phyloP scores from a whole-genome alignment of 2,888 invertebrate species.

The Acrobasis consociella region DNA sequence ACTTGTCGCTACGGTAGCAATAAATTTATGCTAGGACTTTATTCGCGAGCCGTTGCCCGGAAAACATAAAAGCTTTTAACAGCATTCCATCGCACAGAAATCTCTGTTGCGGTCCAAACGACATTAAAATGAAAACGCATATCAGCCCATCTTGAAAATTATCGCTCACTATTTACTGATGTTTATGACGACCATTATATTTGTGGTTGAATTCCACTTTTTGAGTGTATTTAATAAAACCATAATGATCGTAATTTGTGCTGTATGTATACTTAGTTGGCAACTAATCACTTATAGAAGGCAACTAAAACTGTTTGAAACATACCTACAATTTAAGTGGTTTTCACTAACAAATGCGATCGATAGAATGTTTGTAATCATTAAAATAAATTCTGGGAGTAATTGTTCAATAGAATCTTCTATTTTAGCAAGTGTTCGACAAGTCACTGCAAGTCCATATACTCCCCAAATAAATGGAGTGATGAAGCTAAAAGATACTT shows the following conservation, averaged over 20 bases:
- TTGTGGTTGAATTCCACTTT: too few relatives aligned
- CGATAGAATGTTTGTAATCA: too few relatives aligned
- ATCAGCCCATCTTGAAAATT: conserved; percentile 41
- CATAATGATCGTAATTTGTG: too few relatives aligned
- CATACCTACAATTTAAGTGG: too few relatives aligned
- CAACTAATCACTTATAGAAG: too few relatives aligned
- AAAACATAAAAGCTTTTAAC: conserved; percentile 71
- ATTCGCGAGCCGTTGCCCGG: conserved; percentile 55
- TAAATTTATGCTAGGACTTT: conserved; percentile 43
- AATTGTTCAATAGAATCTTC: neutral
- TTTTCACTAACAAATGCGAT: too few relatives aligned
- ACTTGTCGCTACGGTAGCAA: conserved; percentile 27
- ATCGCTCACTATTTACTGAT: neutral
- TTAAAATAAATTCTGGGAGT: too few relatives aligned
- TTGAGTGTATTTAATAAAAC: too few relatives aligned
- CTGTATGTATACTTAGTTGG: too few relatives aligned
- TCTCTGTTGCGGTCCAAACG: conserved; percentile 55
- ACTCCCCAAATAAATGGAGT: neutral
- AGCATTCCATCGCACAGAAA: conserved; percentile 50
- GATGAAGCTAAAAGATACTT: conserved; percentile 15
- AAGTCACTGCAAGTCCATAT: neutral
- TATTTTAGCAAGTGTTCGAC: neutral
- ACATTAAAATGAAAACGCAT: conserved; percentile 55
- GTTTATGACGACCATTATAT: neutral
- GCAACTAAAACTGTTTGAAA: too few relatives aligned